These are phyloP conservation scores for Candidula unifasciata DNA, from an alignment of 2,888 invertebrate species.

Conservation along the genomic window DNA sequence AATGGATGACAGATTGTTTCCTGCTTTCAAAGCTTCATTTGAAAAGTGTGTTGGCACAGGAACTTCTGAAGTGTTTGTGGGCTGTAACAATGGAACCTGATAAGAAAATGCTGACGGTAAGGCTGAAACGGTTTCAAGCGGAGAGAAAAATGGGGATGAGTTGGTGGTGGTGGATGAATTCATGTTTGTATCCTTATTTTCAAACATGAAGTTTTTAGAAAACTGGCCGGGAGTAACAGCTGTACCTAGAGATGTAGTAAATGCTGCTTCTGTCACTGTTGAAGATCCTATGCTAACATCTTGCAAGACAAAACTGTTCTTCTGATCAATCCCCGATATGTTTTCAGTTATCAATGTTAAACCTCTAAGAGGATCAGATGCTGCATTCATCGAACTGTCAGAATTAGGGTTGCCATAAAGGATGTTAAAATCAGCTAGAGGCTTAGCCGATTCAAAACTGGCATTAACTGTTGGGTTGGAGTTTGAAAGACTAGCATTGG, in stretches of 20 bases:
- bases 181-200: not conserved
- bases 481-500: not conserved
- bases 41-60: not conserved
- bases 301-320: not conserved
- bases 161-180: constrained; percentile 15
- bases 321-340: not conserved
- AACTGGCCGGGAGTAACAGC: not conserved
- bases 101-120: not conserved
- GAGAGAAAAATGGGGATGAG: constrained; percentile 3
- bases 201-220: constrained; percentile 4
- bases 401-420: not conserved
- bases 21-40: not conserved
- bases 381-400: not conserved
- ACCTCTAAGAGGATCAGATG: not conserved
- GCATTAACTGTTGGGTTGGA: constrained; percentile 18
- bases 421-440: constrained; percentile 17
- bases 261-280: not conserved
- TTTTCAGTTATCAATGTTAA: not conserved
- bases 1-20: constrained; percentile 5
- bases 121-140: not conserved
- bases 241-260: not conserved
- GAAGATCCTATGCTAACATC: not conserved
- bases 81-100: constrained; percentile 11
- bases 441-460: constrained; percentile 26
- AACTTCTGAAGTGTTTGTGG: constrained; percentile 4